A percentile compares a stretch with the other conserved stretches of the same genome.
Conservation (phyloP, 2,113 vertebrate genomes). For the Marmota flaviventris region DNA sequence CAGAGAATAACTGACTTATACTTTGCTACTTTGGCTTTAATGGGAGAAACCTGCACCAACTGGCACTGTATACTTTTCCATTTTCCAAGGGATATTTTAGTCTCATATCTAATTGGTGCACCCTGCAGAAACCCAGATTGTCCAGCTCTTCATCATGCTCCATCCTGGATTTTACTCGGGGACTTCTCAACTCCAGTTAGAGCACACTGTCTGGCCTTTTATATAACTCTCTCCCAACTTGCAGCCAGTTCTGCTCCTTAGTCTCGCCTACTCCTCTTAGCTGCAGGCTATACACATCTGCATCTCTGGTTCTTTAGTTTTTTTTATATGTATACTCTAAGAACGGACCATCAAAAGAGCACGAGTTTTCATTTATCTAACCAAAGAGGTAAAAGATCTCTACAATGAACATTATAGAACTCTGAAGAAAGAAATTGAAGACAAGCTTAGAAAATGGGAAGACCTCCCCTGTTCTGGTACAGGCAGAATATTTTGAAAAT, state of each 20-base stretch:
- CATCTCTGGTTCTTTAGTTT: too few species aligned
- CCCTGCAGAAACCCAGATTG: not conserved
- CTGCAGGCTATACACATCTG: not conserved
- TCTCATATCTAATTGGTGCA: not conserved
- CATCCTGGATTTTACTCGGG: not conserved
- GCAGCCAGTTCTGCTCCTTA: not conserved
- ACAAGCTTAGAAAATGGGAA: too few species aligned
- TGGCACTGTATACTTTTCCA: accelerated
- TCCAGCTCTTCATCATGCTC: accelerated
- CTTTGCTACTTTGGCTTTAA: not conserved
- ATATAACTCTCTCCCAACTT: not conserved
- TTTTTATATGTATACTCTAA: not conserved
- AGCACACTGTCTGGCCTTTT: not conserved
- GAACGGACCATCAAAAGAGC: not conserved
- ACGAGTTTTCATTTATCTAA: too few species aligned
- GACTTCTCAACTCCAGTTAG: not conserved
- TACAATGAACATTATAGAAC: too few species aligned
- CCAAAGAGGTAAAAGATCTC: too few species aligned
- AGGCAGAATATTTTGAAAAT: too few species aligned
- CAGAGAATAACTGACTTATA: not conserved
- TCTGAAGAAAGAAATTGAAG: too few species aligned
- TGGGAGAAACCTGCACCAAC: not conserved
- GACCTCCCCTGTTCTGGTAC: too few species aligned
- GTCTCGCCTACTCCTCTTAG: not conserved
- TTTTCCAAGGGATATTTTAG: not conserved